Base-by-base conservation (phyloP, 1,140 invertebrate genomes). In the Drosophila sp. region DNA sequence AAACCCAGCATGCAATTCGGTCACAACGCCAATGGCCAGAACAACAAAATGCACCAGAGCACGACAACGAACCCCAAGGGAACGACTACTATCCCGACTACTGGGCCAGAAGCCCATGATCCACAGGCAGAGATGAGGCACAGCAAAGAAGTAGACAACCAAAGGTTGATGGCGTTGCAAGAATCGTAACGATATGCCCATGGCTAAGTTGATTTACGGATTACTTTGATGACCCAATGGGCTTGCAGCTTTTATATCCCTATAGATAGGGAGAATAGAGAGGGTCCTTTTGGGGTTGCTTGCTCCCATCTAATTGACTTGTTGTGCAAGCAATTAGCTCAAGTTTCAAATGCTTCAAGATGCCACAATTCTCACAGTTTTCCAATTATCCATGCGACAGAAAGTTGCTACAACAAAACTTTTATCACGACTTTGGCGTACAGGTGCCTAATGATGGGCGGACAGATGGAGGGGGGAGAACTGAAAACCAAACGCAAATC, bases 51-150 rank as follows among this genome's bases (percentile, higher is more conserved):
- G 56, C 0, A 79, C 1, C 0, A 60, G 1, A 1, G 85, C 68
- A 0, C 81, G 57, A 3, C 33, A 6, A 56, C 60, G 60, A 32
- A n/a, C 7, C 6, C 30, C 30, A 41, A 5, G 0, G 35, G 35
- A 11, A 11, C 3, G 35, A 1, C 33, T 62, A 2, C 57, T 8
- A 0, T 5, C 1, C 1, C 55, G 11, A 0, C 6, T 25, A 0
- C 8, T n/a, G 1, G 90, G 90, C 90, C 90, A 91, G 54, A 60
- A 84, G 4, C 90, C 90, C 85, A 91, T 86, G 0, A 76, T 1
- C 2, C 66, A 38, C 0, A 91, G 57, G 25, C 89, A 78, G 0
- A 84, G 32, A 1, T 40, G 67, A 0, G 89, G 85, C 25, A 91
- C 82, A 0, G 74, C 83, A 38, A 81, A 91, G 0, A 78, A 91